Evolutionary conservation across 2,797 vertebrate species (phyloP).

Genomic region (Sebastes iracundus): DNA sequence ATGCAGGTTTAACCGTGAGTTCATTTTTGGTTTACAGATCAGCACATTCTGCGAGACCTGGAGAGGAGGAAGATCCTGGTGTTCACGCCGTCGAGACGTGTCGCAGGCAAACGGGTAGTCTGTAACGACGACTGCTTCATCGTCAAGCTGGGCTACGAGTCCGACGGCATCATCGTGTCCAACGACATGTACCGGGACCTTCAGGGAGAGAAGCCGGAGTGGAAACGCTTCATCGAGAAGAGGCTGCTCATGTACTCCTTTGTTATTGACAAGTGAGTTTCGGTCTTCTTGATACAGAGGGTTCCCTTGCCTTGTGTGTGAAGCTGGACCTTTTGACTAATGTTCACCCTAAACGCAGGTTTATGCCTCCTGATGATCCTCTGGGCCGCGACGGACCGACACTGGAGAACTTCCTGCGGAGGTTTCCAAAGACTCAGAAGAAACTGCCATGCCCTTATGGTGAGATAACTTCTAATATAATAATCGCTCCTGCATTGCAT

Average conservation of each 20-base stretch:
- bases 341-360: slow-evolving; percentile 53
- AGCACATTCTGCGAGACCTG: slow-evolving; percentile 80
- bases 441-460: slow-evolving; percentile 93
- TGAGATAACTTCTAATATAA: slow-evolving; percentile 71
- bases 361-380: slow-evolving; percentile 85
- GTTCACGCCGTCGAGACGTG: slow-evolving; percentile 81
- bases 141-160: slow-evolving; percentile 78
- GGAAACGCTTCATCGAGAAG: slow-evolving; percentile 83
- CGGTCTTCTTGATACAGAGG: fast-evolving
- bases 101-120: slow-evolving; percentile 79
- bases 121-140: slow-evolving; percentile 85
- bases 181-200: slow-evolving; percentile 85
- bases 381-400: slow-evolving; percentile 81
- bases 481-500: neutral
- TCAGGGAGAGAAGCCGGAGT: slow-evolving; percentile 78
- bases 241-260: slow-evolving; percentile 84
- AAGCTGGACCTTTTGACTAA: neutral
- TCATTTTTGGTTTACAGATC: slow-evolving; percentile 60
- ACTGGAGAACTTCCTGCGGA: slow-evolving; percentile 79
- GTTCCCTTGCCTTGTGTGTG: neutral
- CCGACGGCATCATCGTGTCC: slow-evolving; percentile 80
- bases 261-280: slow-evolving; percentile 81
- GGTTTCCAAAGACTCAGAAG: slow-evolving; percentile 82
- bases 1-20: neutral
- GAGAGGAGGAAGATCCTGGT: slow-evolving; percentile 80